Evolutionary conservation across 2,888 invertebrate species (phyloP).

Genomic region (Drosophila villosipedis): DNA sequence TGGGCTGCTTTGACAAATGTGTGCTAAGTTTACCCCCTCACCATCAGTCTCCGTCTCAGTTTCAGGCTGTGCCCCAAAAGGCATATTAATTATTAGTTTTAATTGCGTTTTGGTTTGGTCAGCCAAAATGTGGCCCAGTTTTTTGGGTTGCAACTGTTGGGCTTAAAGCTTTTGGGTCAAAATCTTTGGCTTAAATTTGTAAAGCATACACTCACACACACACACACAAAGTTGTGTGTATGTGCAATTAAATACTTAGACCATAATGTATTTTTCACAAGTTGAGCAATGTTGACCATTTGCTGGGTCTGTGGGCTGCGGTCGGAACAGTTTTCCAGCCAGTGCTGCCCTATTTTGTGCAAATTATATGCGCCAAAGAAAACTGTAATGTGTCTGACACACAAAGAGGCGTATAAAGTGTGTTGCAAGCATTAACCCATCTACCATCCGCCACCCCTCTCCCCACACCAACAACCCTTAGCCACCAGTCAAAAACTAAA

Average conservation of each 20-base stretch:
- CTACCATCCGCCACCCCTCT: background rate
- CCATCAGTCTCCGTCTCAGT: background rate
- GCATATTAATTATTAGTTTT: constrained; percentile 77
- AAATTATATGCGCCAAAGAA: constrained; percentile 72
- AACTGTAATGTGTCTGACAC: constrained; percentile 57
- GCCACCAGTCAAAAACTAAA: constrained; percentile 74
- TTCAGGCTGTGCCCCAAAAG: constrained; percentile 31
- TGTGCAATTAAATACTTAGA: constrained; percentile 76
- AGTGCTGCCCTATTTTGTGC: constrained; percentile 35
- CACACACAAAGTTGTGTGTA: constrained; percentile 50
- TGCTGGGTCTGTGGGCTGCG: constrained; percentile 64
- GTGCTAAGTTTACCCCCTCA: constrained; percentile 24
- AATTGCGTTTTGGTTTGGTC: constrained; percentile 71
- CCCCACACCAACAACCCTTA: background rate
- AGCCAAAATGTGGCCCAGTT: constrained; percentile 8
- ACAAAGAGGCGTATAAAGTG: constrained; percentile 11
- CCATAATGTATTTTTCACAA: constrained; percentile 80
- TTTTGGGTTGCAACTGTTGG: background rate
- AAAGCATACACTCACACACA: background rate
- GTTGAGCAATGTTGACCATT: constrained; percentile 80
- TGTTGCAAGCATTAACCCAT: background rate
- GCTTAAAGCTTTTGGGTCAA: constrained; percentile 22
- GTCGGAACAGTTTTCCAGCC: constrained; percentile 1
- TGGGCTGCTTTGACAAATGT: constrained; percentile 47
- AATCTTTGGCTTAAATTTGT: constrained; percentile 23